Conservation (phyloP, 2,113 vertebrate species). For the Pipa parva region DNA sequence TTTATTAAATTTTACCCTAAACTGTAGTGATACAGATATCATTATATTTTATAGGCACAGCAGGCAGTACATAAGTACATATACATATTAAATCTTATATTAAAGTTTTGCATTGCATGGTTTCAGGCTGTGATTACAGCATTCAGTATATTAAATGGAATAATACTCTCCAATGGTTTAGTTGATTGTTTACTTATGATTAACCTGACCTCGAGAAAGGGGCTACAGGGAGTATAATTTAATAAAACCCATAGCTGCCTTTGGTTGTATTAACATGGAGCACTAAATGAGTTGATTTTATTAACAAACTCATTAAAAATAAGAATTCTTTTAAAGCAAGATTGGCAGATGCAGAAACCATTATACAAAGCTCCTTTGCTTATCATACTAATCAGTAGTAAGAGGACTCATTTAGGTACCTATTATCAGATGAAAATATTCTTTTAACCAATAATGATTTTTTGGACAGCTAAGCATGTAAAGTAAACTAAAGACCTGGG, state of each 20-base stretch:
- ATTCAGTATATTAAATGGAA: constrained; percentile 1
- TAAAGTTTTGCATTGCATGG: too few relatives aligned
- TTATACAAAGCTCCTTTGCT: background rate
- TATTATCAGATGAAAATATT: too few relatives aligned
- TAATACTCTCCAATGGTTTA: constrained; percentile 12
- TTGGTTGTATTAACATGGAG: constrained; percentile 26
- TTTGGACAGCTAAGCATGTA: too few relatives aligned
- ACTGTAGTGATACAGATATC: too few relatives aligned
- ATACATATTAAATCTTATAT: too few relatives aligned
- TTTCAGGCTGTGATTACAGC: constrained; percentile 9
- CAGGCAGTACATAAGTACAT: too few relatives aligned
- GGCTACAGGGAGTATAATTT: constrained; percentile 21
- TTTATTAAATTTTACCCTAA: too few relatives aligned
- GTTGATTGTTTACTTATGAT: constrained; percentile 26
- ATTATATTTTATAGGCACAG: too few relatives aligned
- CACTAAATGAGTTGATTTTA: constrained; percentile 34
- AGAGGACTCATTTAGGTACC: too few relatives aligned
- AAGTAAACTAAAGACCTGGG: too few relatives aligned
- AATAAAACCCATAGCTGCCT: constrained; percentile 31
- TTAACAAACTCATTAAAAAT: constrained; percentile 36
- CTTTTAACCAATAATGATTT: too few relatives aligned
- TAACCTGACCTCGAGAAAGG: constrained; percentile 29
- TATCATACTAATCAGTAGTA: too few relatives aligned
- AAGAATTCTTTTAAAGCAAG: constrained; percentile 22
- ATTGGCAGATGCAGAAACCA: constrained; percentile 18